Conservation (phyloP, 92 coral and sea anemone species). For the Phenganax stokvisi region DNA sequence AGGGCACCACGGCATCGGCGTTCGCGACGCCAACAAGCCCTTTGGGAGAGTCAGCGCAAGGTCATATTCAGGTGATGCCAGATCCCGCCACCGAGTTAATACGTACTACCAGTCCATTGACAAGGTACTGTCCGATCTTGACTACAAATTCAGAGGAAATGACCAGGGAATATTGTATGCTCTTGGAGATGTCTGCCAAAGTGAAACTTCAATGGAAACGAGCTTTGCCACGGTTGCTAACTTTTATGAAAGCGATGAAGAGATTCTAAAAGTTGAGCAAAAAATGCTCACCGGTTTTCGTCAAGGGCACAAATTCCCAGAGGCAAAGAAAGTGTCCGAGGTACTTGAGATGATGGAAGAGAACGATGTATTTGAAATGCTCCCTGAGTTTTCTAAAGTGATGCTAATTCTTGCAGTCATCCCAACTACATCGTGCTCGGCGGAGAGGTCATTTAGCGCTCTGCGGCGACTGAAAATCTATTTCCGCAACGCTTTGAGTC, state of each 20-base stretch:
- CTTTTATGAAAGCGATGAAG: conserved; percentile 30
- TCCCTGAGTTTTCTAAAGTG: conserved; percentile 21
- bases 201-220: conserved; percentile 20
- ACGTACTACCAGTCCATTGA: background rate
- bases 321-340: conserved; percentile 16
- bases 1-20: conserved; percentile 16
- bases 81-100: background rate
- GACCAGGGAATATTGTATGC: conserved; percentile 30
- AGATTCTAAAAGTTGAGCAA: conserved; percentile 38
- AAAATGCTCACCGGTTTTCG: conserved; percentile 23
- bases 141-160: background rate
- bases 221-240: conserved; percentile 39
- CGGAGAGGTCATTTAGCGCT: conserved; percentile 39
- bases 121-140: background rate
- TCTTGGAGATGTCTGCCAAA: conserved; percentile 27
- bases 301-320: conserved; percentile 12
- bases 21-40: conserved; percentile 30
- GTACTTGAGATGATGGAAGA: conserved; percentile 27
- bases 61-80: background rate
- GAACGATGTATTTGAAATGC: conserved; percentile 27
- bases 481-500: conserved; percentile 1
- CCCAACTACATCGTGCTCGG: conserved; percentile 39
- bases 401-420: conserved; percentile 27
- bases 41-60: conserved; percentile 13
- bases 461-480: conserved; percentile 32